A percentile compares a stretch with the other conserved stretches of the same genome.
Evolutionary conservation across 2,888 invertebrate species (phyloP).

Genomic region (Spodoptera picta): DNA sequence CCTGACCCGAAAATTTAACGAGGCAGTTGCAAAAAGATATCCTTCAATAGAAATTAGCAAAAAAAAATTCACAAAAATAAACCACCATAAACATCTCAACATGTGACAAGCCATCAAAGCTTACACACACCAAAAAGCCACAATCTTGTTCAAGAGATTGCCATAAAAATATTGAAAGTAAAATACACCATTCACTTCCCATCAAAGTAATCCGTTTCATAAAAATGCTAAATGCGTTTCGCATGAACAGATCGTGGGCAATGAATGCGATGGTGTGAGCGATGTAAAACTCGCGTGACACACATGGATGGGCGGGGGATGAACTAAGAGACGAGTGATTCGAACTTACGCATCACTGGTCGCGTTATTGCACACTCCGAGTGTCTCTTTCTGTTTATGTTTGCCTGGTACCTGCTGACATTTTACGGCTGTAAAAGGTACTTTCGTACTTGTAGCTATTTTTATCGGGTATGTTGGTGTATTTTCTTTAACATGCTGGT

Average conservation of each 20-base stretch:
- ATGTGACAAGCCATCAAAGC: too few species aligned
- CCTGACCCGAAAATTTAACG: too few species aligned
- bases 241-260: constrained; percentile 38
- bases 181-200: constrained; percentile 13
- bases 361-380: constrained; percentile 34
- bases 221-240: constrained; percentile 47
- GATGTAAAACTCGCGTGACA: constrained; percentile 40
- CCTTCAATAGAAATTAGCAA: too few species aligned
- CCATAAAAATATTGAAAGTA: constrained; percentile 13
- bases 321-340: constrained; percentile 46
- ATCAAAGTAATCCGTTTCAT: constrained; percentile 41
- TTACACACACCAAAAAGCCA: too few species aligned
- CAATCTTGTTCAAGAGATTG: too few species aligned
- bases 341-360: constrained; percentile 36
- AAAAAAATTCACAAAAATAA: too few species aligned
- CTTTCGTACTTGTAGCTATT: too few species aligned
- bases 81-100: too few species aligned
- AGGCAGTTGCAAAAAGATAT: too few species aligned
- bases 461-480: too few species aligned
- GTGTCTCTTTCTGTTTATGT: constrained; percentile 18
- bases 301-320: constrained; percentile 44
- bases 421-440: constrained; percentile 8
- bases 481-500: too few species aligned
- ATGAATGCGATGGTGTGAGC: constrained; percentile 40
- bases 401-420: constrained; percentile 17